Base-by-base conservation (phyloP, 2,113 vertebrate genomes). In the Labeo rohita region DNA sequence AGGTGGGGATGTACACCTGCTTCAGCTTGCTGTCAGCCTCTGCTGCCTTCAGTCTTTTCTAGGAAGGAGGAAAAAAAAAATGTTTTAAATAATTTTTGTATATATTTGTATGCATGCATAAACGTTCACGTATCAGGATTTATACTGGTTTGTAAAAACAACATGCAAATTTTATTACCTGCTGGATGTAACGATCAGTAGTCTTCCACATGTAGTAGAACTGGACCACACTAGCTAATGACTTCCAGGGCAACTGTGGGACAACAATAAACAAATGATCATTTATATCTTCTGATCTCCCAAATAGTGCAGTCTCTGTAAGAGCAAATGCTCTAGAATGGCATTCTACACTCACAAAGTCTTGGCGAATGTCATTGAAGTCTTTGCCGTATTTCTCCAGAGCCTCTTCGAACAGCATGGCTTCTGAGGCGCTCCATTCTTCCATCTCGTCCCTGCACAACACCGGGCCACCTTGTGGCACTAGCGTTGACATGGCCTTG, bases 151-250 rank as follows among this genome's bases (percentile, higher is more conserved):
- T 13, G n/a, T 16, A 15, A 34, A 54, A 86, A 39, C 50, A 78
- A 43, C 13, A 47, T 21, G 15, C 47, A 49, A 34, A 28, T 34
- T 6, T 78, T 16, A 9, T 7, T 85, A 97, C 97, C 96, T 98
- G 97, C 83, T 98, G 97, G 89, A 98, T 98, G 91, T 98, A 98
- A 89, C 97, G 96, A 90, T 98, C 97, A 0, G 97, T 98, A n/a
- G 97, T 98, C 89, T 98, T 98, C 97, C 97, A 98, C 97, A 98
- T 98, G 92, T 98, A 98, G 90, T 98, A 98, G 90, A 98, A 98
- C 89, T 98, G 97, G 84, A 98, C 97, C 70, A 98, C 97, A 76
- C 97, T 98, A 88, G 97, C 97, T 36, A 98, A 92, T 23, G 97
- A 98, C 87, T 98, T 98, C 97, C 97, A 98, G 21, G 97, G 97